Base-by-base conservation (phyloP, 2,797 vertebrate genomes). In the Tapirus indicus region DNA sequence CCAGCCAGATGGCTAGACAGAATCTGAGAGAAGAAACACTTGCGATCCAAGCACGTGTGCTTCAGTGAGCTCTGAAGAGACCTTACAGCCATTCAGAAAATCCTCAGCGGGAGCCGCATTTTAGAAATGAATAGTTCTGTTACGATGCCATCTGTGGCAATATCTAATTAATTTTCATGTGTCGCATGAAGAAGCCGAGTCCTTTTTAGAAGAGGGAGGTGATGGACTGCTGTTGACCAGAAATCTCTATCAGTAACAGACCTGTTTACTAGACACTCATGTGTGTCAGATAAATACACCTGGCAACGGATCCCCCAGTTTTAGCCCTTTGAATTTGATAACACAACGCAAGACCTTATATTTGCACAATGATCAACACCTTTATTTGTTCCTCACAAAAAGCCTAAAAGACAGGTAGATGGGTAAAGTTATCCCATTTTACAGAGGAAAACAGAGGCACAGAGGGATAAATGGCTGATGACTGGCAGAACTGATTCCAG, bases 101-200 rank as follows among this genome's bases (percentile, higher is more conserved):
- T 49, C 16, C 14, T 60, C 77, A 58, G 75, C 56, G 56, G 77
- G 64, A 91, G 78, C 14, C 83, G 16, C 16, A 5, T 66, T 80
- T 80, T 54, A 64, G 83, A 79, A 92, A 95, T 88, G 56, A 62
- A 71, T 25, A 82, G 23, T 93, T 85, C 60, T 79, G 78, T 54
- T 72, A 88, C 74, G 71, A 68, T 64, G 60, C 62, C 49, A 74
- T 68, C 87, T 92, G 91, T 44, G 38, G 20, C 14, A 60, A 29
- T 77, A 82, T 41, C 94, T 56, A 74, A 58, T 93, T 94, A 77
- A 80, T 85, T 85, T 93, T 47, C 89, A 29, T 74, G 47, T 21
- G 25, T 62, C 84, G 79, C 25, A 41, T 80, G 77, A 79, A 83
- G 72, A 93, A 83, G 41, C 35, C 52, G 20, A 32, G 21, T 56